Evolutionary conservation across 2,113 vertebrate species (phyloP).

Genomic region (Elachura formosa): DNA sequence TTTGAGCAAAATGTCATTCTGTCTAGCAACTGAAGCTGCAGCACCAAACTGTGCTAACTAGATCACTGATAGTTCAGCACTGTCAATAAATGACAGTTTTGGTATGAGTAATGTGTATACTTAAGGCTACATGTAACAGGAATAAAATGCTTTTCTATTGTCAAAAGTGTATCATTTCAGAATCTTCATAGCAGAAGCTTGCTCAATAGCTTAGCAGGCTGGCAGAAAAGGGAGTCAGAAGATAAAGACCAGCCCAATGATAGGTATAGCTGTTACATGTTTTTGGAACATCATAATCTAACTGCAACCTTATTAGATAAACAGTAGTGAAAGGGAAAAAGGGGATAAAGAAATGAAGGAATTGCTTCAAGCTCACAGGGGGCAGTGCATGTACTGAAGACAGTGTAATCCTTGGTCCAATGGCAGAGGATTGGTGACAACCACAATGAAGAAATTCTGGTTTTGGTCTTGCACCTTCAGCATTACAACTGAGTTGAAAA

Average conservation of each 20-base stretch:
- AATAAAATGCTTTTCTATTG: slow-evolving; percentile 41
- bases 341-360: not conserved
- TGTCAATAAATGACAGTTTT: slow-evolving; percentile 55
- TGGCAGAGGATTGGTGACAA: not conserved
- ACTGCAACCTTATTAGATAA: not conserved
- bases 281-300: slow-evolving; percentile 1
- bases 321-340: not conserved
- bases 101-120: slow-evolving; percentile 56
- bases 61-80: slow-evolving; percentile 11
- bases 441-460: not conserved
- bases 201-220: slow-evolving; percentile 27
- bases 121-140: slow-evolving; percentile 39
- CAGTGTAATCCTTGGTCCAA: not conserved
- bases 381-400: not conserved
- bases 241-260: not conserved
- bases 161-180: slow-evolving; percentile 45
- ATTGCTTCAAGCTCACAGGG: not conserved
- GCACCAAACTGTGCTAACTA: slow-evolving; percentile 43
- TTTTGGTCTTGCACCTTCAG: not conserved
- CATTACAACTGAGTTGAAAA: not conserved
- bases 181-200: slow-evolving; percentile 13
- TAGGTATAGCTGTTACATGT: not conserved
- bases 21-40: slow-evolving; percentile 19
- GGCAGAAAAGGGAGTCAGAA: not conserved
- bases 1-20: slow-evolving; percentile 27